Base-by-base conservation (phyloP, 2,113 vertebrate species). In the Ammodytes dubius region DNA sequence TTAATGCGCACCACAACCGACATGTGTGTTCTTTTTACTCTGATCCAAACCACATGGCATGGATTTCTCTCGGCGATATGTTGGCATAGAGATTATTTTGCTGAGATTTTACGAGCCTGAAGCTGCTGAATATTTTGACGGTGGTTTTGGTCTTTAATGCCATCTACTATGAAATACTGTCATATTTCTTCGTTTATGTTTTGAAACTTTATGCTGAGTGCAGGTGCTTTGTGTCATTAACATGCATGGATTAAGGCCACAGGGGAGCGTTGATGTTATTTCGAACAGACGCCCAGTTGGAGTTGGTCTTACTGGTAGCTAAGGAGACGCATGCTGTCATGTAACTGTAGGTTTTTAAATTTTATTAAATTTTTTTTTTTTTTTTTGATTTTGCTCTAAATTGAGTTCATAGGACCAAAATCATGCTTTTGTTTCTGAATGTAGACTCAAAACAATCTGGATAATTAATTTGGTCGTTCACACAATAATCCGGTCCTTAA, bases 331-430 rank as follows among this genome's bases (percentile, higher is more conserved):
- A 27, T 63, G 66, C 79, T 79, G 61, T 76, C 3, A 3, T 49
- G 39, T 40, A 9, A 17, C 40, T 35, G 46, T 52, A 59, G 15
- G 9, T 68, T 74, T 77, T 27, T 27, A 27, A 27, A 27, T 27
- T 27, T 27, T 27, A 27, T 27, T 40, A 71, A 49, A 0, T 77
- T 14, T 0, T 42, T 15, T 60, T 40, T 17, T 10, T 57, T 47
- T 54, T 47, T 65, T 19, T 56, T 37, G 52, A 43, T 11, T 17
- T 19, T 47, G 39, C 63, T 75, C 43, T 84, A 71, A 72, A 9
- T 72, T 1, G 0, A 53, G 63, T 63, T 77, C 61, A 53, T 35
- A 82, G 80, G 92, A 88, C 90, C 91, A 93, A 91, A 87, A 79
- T 11, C 42, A 5, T 66, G 15, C 57, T 76, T 54, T 81, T 27